These are phyloP conservation scores for Drosophila ambigua DNA, from an alignment of 1,140 invertebrate genomes.

Conservation along the genomic window DNA sequence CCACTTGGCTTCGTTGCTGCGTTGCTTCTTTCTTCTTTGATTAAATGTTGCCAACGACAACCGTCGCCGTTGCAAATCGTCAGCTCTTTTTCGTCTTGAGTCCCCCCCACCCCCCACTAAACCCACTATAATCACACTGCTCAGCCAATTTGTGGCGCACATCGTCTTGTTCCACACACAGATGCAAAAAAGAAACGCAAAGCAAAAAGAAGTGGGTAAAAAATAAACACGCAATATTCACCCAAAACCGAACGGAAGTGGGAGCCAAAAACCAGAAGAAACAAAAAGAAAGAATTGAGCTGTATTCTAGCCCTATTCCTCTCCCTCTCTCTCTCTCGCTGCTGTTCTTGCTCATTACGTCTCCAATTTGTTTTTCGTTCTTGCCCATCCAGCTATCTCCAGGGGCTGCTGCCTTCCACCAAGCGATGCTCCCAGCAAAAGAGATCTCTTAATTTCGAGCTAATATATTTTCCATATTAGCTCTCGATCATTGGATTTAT, in stretches of 20 bases:
- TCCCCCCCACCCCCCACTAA: neutral
- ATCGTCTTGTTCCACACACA: conserved; percentile 44
- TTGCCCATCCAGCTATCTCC: no score
- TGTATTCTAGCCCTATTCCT: neutral
- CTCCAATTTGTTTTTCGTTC: neutral
- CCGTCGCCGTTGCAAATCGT: conserved; percentile 54
- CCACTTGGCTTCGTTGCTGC: conserved; percentile 66
- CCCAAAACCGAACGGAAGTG: conserved; percentile 51
- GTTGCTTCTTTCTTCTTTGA: conserved; percentile 45
- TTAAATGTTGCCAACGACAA: conserved; percentile 79
- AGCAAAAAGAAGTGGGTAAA: conserved; percentile 35
- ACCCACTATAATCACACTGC: neutral
- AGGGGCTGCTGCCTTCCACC: no score
- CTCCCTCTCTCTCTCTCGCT: neutral
- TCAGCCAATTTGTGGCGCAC: conserved; percentile 35
- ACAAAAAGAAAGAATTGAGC: conserved; percentile 24
- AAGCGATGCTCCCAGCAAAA: no score
- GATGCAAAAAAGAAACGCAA: conserved; percentile 43
- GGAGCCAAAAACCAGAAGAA: conserved; percentile 39
- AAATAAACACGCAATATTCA: conserved; percentile 45
- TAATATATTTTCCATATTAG: no score
- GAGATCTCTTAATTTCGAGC: no score
- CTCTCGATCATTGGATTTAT: no score
- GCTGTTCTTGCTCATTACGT: neutral
- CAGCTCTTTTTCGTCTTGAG: conserved; percentile 46